Conservation (phyloP, 2,797 vertebrate species). For the Anabas testudineus region DNA sequence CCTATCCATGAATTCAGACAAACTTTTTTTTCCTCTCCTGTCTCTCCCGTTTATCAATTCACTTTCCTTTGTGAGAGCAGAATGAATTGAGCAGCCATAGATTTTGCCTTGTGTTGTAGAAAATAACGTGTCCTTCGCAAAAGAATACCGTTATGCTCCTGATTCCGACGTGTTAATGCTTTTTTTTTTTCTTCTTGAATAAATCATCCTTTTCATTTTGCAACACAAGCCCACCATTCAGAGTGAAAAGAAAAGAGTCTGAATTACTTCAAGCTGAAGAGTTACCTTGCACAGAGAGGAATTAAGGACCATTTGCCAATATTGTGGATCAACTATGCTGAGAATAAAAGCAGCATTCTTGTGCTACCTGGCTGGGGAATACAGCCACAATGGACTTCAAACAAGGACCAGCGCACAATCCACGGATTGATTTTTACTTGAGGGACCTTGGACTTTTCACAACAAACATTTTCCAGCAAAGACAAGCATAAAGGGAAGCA, state of each 20-base stretch:
- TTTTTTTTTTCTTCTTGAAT: slow-evolving; percentile 83
- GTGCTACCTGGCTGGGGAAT: slow-evolving; percentile 87
- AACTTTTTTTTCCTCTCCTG: slow-evolving; percentile 35
- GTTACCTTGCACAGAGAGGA: slow-evolving; percentile 85
- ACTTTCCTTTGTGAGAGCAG: slow-evolving; percentile 67
- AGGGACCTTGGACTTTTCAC: slow-evolving; percentile 86
- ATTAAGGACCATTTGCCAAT: slow-evolving; percentile 90
- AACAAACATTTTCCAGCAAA: slow-evolving; percentile 82
- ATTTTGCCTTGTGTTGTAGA: slow-evolving; percentile 75
- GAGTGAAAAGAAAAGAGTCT: slow-evolving; percentile 80
- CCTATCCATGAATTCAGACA: slow-evolving; percentile 36
- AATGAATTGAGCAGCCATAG: slow-evolving; percentile 78
- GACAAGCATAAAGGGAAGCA: slow-evolving; percentile 79
- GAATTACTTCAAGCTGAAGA: slow-evolving; percentile 86
- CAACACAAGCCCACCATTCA: slow-evolving; percentile 83
- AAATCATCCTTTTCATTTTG: slow-evolving; percentile 85
- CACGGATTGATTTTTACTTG: slow-evolving; percentile 86
- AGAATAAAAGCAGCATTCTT: slow-evolving; percentile 86
- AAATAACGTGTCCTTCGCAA: slow-evolving; percentile 83
- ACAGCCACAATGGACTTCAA: slow-evolving; percentile 86
- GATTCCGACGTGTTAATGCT: slow-evolving; percentile 82
- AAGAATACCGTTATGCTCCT: slow-evolving; percentile 81
- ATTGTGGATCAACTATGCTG: slow-evolving; percentile 87
- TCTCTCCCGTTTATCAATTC: slow-evolving; percentile 65
- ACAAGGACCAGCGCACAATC: slow-evolving; percentile 86